phyloP scores from a whole-genome alignment of 2,113 vertebrate species.

The Phalacrocorax brasilianus region DNA sequence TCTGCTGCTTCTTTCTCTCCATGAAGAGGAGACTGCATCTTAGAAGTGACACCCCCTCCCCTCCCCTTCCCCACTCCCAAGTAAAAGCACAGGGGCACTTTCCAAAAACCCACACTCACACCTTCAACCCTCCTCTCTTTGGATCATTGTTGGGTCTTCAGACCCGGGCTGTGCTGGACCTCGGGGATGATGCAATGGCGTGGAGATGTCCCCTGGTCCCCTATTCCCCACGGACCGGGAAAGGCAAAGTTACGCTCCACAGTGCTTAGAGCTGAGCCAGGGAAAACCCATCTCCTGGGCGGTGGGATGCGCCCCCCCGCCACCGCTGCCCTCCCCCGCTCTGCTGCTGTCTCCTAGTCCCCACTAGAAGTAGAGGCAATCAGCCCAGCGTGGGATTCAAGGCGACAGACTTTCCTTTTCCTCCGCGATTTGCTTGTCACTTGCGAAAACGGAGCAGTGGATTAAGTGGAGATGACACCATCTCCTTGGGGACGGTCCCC shows the following conservation, averaged over 20 bases:
- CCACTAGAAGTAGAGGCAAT: conserved; percentile 27
- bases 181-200: not conserved
- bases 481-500: conserved; percentile 39
- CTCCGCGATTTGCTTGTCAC: conserved; percentile 38
- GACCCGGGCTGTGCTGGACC: not conserved
- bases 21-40: not conserved
- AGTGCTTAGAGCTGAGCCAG: not conserved
- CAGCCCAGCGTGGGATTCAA: conserved; percentile 64
- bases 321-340: not conserved
- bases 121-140: not conserved
- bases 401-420: conserved; percentile 56
- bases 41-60: not conserved
- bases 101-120: not conserved
- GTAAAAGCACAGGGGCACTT: not conserved
- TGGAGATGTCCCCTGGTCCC: not conserved
- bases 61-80: not conserved
- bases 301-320: not conserved
- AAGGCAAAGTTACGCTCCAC: conserved; percentile 23
- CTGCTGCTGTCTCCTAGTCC: conserved; percentile 32
- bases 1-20: not conserved
- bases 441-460: conserved; percentile 18
- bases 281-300: not conserved
- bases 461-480: conserved; percentile 56
- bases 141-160: not conserved
- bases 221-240: not conserved